Evolutionary conservation across 2,797 vertebrate genomes (phyloP), one percentile per base, ranked within the genome.

Genomic region (Eleutherodactylus coqui): DNA sequence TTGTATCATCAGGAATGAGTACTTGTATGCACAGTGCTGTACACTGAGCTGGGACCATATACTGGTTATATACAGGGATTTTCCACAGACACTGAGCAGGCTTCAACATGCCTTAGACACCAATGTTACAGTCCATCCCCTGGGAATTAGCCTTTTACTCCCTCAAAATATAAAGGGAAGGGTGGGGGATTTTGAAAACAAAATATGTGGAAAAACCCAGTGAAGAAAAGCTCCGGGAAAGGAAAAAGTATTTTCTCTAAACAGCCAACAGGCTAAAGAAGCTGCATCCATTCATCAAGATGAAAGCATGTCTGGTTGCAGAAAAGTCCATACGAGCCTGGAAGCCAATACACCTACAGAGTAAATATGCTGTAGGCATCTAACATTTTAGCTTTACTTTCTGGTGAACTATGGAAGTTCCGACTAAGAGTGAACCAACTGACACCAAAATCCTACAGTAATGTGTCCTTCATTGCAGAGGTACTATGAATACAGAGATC

Each of bases 131-230:
- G 38, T 73, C 70, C 24, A 73, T 73, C 41, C 70, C 41, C 41
- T 45, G 70, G 70, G 41, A 73, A 70, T 41, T 43, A 45, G 70
- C 70, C 70, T 45, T 43, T 72, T 72, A 72, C 67, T 41, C 36
- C 9, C 36, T 38, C 41, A 43, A 27, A 27, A 45, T 73, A 73
- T 27, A 73, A 73, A 5, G 41, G 38, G 41, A 45, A 45, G 24
- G 70, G 70, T 27, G 38, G 70, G 70, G 70, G 70, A 27, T 73
- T 72, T 41, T 72, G 38, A 11, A 38, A 70, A 41, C 21, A 70
- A 38, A 19, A 41, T 72, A 43, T 10, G 21, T 41, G 69, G 38
- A 43, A 72, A 70, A 72, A 5, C 21, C 69, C 36, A 10, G 8
- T 41, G 3, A 21, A 17, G 36, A 72, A 41, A 19, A 72, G 21